These are phyloP conservation scores for Leuciscus idus DNA, from an alignment of 2,113 vertebrate species.

Conservation along the genomic window DNA sequence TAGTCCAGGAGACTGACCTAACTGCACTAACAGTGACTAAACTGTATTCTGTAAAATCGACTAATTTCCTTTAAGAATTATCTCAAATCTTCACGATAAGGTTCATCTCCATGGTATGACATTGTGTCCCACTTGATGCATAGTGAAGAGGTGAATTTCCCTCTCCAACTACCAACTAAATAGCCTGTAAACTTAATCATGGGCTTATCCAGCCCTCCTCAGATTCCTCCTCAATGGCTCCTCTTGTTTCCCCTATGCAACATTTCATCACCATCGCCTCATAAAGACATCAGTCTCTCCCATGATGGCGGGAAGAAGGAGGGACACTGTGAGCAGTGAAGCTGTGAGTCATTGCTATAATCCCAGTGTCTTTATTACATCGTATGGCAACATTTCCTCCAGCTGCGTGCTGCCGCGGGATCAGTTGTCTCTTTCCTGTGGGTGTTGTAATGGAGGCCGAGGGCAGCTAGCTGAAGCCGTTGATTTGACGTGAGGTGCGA, in stretches of 20 bases:
- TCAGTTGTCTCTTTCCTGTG: conserved; percentile 33
- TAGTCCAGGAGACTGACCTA: background rate
- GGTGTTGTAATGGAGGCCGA: conserved; percentile 33
- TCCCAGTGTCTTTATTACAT: conserved; percentile 58
- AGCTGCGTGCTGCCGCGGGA: conserved; percentile 41
- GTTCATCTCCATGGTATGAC: conserved; percentile 1
- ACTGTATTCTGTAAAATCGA: background rate
- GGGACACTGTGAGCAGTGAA: conserved; percentile 35
- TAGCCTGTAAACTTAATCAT: conserved; percentile 40
- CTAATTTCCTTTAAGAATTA: background rate
- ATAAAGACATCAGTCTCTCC: conserved; percentile 55
- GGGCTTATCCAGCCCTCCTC: conserved; percentile 31
- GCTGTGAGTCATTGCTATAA: conserved; percentile 55
- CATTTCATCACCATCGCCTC: conserved; percentile 50
- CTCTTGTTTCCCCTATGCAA: conserved; percentile 33
- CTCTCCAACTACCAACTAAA: conserved; percentile 15
- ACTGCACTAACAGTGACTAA: background rate
- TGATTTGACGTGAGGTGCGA: conserved; percentile 43
- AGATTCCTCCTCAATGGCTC: conserved; percentile 21
- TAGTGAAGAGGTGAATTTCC: conserved; percentile 15
- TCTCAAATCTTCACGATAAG: background rate
- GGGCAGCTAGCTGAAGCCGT: conserved; percentile 38
- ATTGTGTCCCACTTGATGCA: conserved; percentile 7
- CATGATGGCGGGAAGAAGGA: conserved; percentile 30
- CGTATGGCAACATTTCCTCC: conserved; percentile 46